phyloP scores from a whole-genome alignment of 1,140 invertebrate genomes.

The Batillaria attramentaria region DNA sequence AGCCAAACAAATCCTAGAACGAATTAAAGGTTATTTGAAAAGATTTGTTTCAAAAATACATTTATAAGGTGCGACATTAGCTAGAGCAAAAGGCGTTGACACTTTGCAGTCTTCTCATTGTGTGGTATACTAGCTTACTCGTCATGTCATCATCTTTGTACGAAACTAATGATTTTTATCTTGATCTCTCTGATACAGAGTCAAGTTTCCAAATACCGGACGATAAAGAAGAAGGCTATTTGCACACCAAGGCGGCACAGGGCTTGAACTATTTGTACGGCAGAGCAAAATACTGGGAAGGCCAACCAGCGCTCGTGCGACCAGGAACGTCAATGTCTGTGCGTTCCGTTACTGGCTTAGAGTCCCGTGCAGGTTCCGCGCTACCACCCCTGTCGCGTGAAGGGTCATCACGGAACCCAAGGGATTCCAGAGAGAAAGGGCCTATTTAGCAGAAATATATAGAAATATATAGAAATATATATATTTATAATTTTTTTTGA shows the following conservation, averaged over 20 bases:
- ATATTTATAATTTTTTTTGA: too few relatives aligned
- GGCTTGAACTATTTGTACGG: constrained; percentile 52
- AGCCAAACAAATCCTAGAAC: not conserved
- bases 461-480: too few relatives aligned
- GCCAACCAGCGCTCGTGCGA: constrained; percentile 42
- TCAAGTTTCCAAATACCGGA: constrained; percentile 32
- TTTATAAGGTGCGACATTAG: too few relatives aligned
- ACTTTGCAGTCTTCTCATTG: not conserved
- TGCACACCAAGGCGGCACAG: constrained; percentile 36
- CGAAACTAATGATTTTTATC: not conserved
- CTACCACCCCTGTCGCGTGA: too few relatives aligned
- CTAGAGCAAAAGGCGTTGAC: too few relatives aligned
- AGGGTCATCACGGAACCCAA: too few relatives aligned
- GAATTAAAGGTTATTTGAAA: not conserved
- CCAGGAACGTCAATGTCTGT: constrained; percentile 17
- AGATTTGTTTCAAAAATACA: not conserved
- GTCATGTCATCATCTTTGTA: not conserved
- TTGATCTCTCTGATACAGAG: constrained; percentile 31
- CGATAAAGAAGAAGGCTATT: constrained; percentile 41
- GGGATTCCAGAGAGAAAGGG: too few relatives aligned
- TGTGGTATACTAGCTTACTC: not conserved
- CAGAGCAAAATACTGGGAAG: constrained; percentile 52
- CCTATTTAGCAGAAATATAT: too few relatives aligned
- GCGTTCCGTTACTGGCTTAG: not conserved
- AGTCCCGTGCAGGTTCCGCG: too few relatives aligned